Percentiles rank a stretch among this genome's conserved stretches.
Evolutionary conservation across 2,113 vertebrate genomes (phyloP).

Genomic region (Microcebus lehilahytsara): DNA sequence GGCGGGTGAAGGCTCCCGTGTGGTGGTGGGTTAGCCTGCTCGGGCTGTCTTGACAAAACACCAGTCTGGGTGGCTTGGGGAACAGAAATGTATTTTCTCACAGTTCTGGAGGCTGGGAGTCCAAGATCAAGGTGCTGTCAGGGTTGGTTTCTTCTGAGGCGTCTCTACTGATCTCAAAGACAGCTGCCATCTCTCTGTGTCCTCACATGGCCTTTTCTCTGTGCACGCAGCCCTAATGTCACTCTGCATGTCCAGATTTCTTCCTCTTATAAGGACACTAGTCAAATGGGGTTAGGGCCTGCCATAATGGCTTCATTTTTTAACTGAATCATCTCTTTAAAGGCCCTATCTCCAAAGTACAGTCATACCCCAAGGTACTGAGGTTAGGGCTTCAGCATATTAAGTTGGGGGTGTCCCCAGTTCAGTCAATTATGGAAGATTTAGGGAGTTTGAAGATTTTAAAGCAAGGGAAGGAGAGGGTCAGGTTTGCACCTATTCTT

Average conservation of each 20-base stretch:
- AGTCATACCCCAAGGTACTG: background rate
- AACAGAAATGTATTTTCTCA: background rate
- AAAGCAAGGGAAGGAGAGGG: background rate
- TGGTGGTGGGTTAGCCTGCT: rapidly evolving
- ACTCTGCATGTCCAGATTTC: background rate
- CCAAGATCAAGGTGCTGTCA: too few species aligned
- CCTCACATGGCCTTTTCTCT: background rate
- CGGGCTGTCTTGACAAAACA: too few species aligned
- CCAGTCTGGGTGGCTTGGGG: background rate
- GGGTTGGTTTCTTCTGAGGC: too few species aligned
- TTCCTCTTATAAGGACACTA: background rate
- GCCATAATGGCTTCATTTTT: background rate
- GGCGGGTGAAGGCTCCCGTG: background rate
- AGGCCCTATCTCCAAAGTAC: background rate
- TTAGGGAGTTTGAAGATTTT: background rate
- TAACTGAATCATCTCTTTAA: background rate
- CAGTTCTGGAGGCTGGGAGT: background rate
- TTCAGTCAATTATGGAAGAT: background rate
- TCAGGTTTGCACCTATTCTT: background rate
- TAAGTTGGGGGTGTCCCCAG: background rate
- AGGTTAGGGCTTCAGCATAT: background rate
- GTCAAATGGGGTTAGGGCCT: background rate
- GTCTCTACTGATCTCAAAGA: background rate
- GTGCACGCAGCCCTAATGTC: rapidly evolving
- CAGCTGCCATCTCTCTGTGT: background rate